A percentile compares a stretch with the other conserved stretches of the same genome.
These are phyloP conservation scores for Drosophila willistoni DNA, from an alignment of 1,140 invertebrate species.

Conservation along the genomic window DNA sequence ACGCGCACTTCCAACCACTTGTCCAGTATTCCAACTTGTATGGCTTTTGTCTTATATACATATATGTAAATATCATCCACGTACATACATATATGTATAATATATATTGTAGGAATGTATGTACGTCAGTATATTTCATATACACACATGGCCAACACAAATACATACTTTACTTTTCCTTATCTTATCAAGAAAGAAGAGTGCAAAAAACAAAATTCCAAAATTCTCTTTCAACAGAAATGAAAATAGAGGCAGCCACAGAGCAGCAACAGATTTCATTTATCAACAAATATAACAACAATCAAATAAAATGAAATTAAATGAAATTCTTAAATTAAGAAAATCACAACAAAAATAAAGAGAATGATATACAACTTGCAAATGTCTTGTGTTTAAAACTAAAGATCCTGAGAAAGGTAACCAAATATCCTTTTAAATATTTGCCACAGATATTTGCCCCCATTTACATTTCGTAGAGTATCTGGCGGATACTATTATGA, in stretches of 20 bases:
- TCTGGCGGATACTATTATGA: background rate
- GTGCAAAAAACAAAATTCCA: constrained; percentile 1
- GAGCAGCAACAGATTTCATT: constrained; percentile 35
- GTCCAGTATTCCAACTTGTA: constrained; percentile 6
- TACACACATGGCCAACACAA: no score
- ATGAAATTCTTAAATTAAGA: background rate
- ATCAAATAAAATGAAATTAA: background rate
- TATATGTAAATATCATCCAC: background rate
- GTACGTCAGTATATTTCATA: no score
- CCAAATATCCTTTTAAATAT: no score
- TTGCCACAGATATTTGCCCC: no score
- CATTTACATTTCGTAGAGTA: background rate
- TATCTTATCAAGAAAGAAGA: constrained; percentile 8
- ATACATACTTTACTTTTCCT: background rate
- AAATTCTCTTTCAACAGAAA: constrained; percentile 27
- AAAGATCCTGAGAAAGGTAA: no score
- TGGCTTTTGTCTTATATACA: background rate
- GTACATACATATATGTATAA: background rate
- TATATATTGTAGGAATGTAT: no score
- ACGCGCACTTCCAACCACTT: constrained; percentile 21
- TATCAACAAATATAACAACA: constrained; percentile 3
- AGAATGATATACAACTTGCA: background rate
- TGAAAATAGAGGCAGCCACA: constrained; percentile 9
- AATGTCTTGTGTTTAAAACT: background rate
- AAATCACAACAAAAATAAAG: background rate